Conservation (phyloP, 2,113 vertebrate genomes). For the Penelope pileata region DNA sequence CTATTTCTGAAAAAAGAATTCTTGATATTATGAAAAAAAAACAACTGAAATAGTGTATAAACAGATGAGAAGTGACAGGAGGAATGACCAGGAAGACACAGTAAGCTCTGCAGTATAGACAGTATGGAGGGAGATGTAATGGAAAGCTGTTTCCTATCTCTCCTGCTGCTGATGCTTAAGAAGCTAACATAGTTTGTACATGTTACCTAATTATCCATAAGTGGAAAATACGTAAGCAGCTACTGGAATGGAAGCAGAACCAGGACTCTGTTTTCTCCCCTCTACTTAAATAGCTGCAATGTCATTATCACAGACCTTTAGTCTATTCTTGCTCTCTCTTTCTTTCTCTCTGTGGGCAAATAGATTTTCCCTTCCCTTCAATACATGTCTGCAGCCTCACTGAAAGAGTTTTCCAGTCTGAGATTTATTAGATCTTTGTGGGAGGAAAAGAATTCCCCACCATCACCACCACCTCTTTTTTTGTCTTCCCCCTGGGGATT, state of each 20-base stretch:
- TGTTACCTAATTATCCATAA: background rate
- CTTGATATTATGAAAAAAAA: background rate
- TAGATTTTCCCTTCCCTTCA: background rate
- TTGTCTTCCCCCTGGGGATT: background rate
- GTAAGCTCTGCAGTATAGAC: background rate
- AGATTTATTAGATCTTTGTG: background rate
- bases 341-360: background rate
- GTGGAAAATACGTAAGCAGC: background rate
- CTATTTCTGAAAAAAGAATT: conserved; percentile 34
- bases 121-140: background rate
- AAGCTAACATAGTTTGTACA: background rate
- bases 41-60: conserved; percentile 4
- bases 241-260: background rate
- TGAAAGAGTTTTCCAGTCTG: background rate
- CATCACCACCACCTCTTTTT: background rate
- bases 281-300: background rate
- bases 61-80: background rate
- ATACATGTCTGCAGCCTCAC: background rate
- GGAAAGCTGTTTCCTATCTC: background rate
- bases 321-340: background rate
- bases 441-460: background rate
- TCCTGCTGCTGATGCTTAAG: background rate
- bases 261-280: background rate
- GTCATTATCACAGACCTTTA: background rate
- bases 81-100: background rate